Base-by-base conservation (phyloP, 1,140 invertebrate genomes). In the Lethrus apterus region DNA sequence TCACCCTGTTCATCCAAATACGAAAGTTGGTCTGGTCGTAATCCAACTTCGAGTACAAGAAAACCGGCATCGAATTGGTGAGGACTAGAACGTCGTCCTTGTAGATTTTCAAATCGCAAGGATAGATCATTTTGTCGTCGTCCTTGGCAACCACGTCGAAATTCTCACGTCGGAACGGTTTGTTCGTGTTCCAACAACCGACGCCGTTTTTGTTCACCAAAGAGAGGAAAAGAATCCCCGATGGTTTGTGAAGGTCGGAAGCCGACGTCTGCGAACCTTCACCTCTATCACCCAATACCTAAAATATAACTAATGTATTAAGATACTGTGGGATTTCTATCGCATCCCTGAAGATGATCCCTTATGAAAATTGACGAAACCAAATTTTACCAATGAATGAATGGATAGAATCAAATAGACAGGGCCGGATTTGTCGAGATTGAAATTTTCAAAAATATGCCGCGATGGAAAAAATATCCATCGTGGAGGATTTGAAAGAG, bases 131-230 rank as follows among this genome's bases (percentile, higher is more conserved):
- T 2, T 59, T 70, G 17, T 62, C 46, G 9, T 68, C 68, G 55
- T 85, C 73, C 48, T 72, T 65, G 0, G 73, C 75, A 3, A 86
- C 58, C 4, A 75, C 65, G 0, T 70, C 76, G 30, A 84, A 67
- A 54, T 76, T 78, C 5, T 69, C 59, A 2, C 67, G 59, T 10
- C 60, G 63, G 4, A 84, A 66, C 0, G 70, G 59, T 26, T 70
- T 74, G 8, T 75, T 65, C 0, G 70, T 77, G 46, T 84, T 80
- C 83, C 83, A 86, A 51, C 83, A 86, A 0, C 77, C 77, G 1
- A 86, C 61, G 0, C 78, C 79, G 51, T 83, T 80, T 31, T 70
- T 69, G 11, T 76, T 80, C 3, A 84, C 71, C 44, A 83, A 75
- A 0, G 74, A 72, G 47, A 78, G 78, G 57, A 84, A 83, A 9